These are phyloP conservation scores for Nomada lathburiana DNA, from an alignment of 2,888 invertebrate genomes.

Conservation along the genomic window DNA sequence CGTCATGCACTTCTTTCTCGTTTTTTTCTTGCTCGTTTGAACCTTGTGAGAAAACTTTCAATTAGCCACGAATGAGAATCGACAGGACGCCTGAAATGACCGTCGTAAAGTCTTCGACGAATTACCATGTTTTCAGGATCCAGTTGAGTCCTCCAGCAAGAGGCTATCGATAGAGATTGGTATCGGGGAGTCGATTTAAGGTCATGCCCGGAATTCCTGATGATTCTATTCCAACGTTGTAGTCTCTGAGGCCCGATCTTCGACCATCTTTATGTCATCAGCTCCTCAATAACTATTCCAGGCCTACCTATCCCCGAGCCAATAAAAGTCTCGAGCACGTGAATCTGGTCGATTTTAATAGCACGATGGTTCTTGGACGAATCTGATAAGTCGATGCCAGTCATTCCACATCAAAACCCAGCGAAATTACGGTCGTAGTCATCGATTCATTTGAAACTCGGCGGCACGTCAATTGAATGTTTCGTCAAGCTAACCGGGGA, in stretches of 20 bases:
- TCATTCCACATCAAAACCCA: too few species aligned
- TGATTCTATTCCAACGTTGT: conserved; percentile 81
- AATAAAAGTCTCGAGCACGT: conserved; percentile 48
- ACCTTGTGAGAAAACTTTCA: conserved; percentile 81
- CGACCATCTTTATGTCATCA: conserved; percentile 77
- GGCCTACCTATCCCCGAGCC: conserved; percentile 15
- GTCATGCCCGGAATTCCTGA: conserved; percentile 77
- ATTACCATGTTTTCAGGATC: conserved; percentile 76
- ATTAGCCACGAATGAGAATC: conserved; percentile 78
- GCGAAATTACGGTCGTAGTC: background rate
- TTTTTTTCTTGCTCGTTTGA: conserved; percentile 31
- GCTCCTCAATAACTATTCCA: conserved; percentile 72
- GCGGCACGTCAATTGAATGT: background rate
- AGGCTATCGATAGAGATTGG: conserved; percentile 82
- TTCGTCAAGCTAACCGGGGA: too few species aligned
- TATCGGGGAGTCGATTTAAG: conserved; percentile 81
- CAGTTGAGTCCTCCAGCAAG: conserved; percentile 68
- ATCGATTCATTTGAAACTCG: too few species aligned
- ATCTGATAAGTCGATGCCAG: conserved; percentile 1
- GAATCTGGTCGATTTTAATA: conserved; percentile 31
- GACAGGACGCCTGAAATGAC: conserved; percentile 77
- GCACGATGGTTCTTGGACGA: background rate
- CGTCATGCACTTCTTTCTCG: conserved; percentile 20
- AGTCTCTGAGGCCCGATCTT: conserved; percentile 50
- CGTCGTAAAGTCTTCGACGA: conserved; percentile 79